Conservation (phyloP, 2,888 invertebrate species). For the Amblyteles armatorius region DNA sequence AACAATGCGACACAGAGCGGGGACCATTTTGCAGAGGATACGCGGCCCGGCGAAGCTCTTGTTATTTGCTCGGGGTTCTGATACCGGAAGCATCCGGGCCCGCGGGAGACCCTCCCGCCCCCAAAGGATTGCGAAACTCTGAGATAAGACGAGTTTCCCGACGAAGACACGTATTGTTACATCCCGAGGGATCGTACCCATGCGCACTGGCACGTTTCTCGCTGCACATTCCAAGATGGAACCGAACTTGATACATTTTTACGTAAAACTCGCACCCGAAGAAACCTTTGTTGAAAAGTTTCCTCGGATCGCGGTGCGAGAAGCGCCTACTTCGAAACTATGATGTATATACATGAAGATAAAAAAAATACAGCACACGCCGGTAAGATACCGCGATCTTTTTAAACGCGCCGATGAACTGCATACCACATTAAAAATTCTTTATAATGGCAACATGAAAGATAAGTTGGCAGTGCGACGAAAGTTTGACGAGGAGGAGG, state of each 20-base stretch:
- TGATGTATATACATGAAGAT: neutral
- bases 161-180: constrained; percentile 66
- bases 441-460: neutral
- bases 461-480: neutral
- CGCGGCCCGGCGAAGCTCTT: constrained; percentile 39
- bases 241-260: constrained; percentile 59
- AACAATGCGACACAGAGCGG: constrained; percentile 38
- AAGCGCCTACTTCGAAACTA: neutral
- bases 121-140: constrained; percentile 61
- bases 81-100: constrained; percentile 51
- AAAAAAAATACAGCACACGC: neutral
- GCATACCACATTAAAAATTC: neutral
- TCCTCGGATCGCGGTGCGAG: constrained; percentile 2
- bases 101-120: neutral
- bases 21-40: constrained; percentile 14
- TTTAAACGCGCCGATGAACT: neutral
- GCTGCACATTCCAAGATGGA: constrained; percentile 13
- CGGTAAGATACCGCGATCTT: neutral
- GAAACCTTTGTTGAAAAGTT: constrained; percentile 34
- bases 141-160: constrained; percentile 66
- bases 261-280: constrained; percentile 31
- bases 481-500: constrained; percentile 20
- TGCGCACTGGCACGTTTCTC: constrained; percentile 42
- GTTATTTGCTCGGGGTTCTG: constrained; percentile 56
- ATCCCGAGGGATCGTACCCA: constrained; percentile 28